phyloP scores from a whole-genome alignment of 2,797 vertebrate species.

The Anguilla marmorata region DNA sequence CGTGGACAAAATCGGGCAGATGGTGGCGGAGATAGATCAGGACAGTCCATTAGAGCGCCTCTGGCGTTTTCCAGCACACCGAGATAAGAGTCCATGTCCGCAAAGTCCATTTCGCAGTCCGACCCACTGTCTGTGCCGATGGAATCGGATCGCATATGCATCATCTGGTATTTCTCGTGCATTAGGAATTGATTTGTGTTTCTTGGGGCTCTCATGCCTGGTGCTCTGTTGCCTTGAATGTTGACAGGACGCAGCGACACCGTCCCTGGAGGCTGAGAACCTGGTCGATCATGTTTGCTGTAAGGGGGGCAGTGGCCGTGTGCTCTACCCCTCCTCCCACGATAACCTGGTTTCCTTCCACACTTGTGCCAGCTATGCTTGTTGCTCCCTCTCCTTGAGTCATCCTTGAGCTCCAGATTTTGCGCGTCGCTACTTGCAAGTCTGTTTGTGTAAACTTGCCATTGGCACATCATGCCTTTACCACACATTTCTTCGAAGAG shows the following conservation, averaged over 20 bases:
- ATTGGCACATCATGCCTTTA: conserved; percentile 56
- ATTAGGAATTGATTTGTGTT: conserved; percentile 92
- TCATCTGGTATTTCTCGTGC: conserved; percentile 85
- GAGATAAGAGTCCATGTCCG: conserved; percentile 86
- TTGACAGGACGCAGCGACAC: conserved; percentile 76
- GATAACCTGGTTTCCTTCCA: conserved; percentile 59
- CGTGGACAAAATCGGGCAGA: conserved; percentile 40
- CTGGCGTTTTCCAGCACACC: conserved; percentile 84
- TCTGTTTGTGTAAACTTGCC: conserved; percentile 43
- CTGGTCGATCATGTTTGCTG: conserved; percentile 45
- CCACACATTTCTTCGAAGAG: conserved; percentile 68
- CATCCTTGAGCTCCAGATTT: conserved; percentile 45
- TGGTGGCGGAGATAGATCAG: conserved; percentile 39
- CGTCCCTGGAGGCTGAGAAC: conserved; percentile 47
- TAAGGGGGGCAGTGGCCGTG: conserved; percentile 48
- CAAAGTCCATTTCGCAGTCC: conserved; percentile 80
- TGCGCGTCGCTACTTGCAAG: conserved; percentile 44
- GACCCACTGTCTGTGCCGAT: conserved; percentile 81
- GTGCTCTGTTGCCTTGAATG: conserved; percentile 73
- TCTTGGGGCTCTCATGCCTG: conserved; percentile 83
- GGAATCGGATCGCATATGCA: conserved; percentile 84
- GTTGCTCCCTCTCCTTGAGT: conserved; percentile 52
- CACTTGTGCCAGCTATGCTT: conserved; percentile 69
- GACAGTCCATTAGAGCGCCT: conserved; percentile 76
- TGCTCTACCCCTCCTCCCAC: conserved; percentile 52